phyloP scores from a whole-genome alignment of 2,888 invertebrate species.

The Trisateles emortualis region DNA sequence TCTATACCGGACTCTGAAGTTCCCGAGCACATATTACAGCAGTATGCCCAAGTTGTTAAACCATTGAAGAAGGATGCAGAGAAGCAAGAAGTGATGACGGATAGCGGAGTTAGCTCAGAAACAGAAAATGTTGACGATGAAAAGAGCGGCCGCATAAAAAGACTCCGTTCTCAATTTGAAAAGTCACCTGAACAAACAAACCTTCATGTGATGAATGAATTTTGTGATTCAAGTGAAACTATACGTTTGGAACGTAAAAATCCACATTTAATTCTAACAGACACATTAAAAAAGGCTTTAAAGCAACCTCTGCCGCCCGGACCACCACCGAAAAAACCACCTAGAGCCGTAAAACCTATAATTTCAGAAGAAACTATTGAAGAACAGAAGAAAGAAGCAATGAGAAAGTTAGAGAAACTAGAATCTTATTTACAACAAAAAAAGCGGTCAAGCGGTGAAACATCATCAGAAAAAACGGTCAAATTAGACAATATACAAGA shows the following conservation, averaged over 20 bases:
- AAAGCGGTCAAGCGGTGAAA: no score
- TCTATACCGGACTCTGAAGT: constrained; percentile 77
- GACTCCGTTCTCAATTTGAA: constrained; percentile 46
- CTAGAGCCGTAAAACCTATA: constrained; percentile 86
- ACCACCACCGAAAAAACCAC: constrained; percentile 92
- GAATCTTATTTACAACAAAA: constrained; percentile 80
- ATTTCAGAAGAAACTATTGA: constrained; percentile 60
- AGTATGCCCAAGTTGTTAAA: constrained; percentile 80
- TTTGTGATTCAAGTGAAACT: constrained; percentile 77
- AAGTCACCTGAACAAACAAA: constrained; percentile 56
- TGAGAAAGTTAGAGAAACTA: constrained; percentile 89
- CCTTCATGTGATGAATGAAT: constrained; percentile 66
- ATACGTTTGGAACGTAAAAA: constrained; percentile 78
- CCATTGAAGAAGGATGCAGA: constrained; percentile 65
- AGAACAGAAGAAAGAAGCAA: constrained; percentile 81
- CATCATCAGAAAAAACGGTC: constrained; percentile 51
- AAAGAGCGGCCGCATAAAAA: constrained; percentile 65
- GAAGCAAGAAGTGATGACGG: constrained; percentile 77
- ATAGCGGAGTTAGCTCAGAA: constrained; percentile 83
- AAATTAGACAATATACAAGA: constrained; percentile 36
- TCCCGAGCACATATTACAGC: constrained; percentile 79
- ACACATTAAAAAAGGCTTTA: constrained; percentile 89
- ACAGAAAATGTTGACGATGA: constrained; percentile 82
- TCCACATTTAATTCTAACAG: constrained; percentile 80
- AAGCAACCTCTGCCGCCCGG: constrained; percentile 90